phyloP scores from a whole-genome alignment of 1,140 invertebrate genomes.

The Zaprionus capensis region DNA sequence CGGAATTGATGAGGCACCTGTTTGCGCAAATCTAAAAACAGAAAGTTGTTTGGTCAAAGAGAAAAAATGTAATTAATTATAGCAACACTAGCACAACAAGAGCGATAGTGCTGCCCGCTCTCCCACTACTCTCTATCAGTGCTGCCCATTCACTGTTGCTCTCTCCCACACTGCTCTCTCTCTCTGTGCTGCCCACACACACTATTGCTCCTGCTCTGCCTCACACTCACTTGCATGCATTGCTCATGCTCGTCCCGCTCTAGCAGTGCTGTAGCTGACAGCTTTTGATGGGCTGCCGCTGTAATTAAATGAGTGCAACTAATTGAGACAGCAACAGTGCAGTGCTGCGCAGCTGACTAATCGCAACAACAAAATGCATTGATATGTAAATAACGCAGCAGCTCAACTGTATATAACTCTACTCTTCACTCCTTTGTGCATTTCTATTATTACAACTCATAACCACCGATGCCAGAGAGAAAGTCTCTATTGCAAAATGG shows the following conservation, averaged over 20 bases:
- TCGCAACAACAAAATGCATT: slow-evolving; percentile 68
- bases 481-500: background rate
- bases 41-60: slow-evolving; percentile 54
- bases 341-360: slow-evolving; percentile 48
- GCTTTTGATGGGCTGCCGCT: slow-evolving; percentile 42
- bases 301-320: slow-evolving; percentile 43
- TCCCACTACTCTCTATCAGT: background rate
- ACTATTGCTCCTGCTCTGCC: background rate
- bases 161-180: background rate
- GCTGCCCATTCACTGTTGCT: background rate
- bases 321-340: slow-evolving; percentile 42
- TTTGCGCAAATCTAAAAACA: slow-evolving; percentile 41
- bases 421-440: slow-evolving; percentile 3
- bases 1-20: slow-evolving; percentile 48
- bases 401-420: slow-evolving; percentile 43
- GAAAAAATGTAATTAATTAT: slow-evolving; percentile 23
- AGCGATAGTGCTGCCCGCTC: background rate
- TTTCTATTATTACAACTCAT: slow-evolving; percentile 33
- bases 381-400: slow-evolving; percentile 72
- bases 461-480: slow-evolving; percentile 22
- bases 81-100: background rate
- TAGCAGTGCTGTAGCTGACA: slow-evolving; percentile 58
- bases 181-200: background rate
- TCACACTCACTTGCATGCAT: background rate
- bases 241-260: background rate